Base-by-base conservation (phyloP, 2,888 invertebrate genomes). In the Drosophila acutilabella region DNA sequence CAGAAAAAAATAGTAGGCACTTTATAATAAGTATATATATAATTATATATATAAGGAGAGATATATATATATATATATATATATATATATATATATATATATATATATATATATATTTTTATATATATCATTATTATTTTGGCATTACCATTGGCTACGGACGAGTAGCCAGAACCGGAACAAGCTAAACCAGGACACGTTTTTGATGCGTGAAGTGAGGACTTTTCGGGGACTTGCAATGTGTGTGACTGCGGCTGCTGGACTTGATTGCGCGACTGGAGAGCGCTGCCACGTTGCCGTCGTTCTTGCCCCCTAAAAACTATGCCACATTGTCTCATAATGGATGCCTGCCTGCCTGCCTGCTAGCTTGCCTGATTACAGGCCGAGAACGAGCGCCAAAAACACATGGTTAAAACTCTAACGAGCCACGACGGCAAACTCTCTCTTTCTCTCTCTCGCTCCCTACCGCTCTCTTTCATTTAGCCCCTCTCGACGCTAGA, bases 241-340 rank as follows among this genome's bases (percentile, higher is more conserved):
- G 75, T 69, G 69, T 67, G 72, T 73, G 80, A 75, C 75, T 79
- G 80, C 47, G 75, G 80, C 75, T 76, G 80, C 80, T 79, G 80
- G 80, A 75, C 74, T 75, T 75, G 74, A 78, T 79, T 79, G 74
- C 61, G 75, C 80, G 80, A 75, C 70, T 79, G 69, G 16, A 16
- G 51, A 47, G 16, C 50, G 68, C 74, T 62, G 56, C 74, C 78
- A 68, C 68, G 52, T 57, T 48, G 74, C 52, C 45, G 30, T 56
- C 40, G 71, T 40, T 60, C 74, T 26, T 64, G 68, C 60, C 64
- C 79, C 36, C 36, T 13, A 11, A 36, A 42, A 68, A 68, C 75
- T 75, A 74, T 79, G 75, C 80, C 80, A 79, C 80, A 76, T 79
- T 75, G 75, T 76, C 75, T 76, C 75, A 79, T 76, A 76, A 74